Evolutionary conservation across 2,888 invertebrate genomes (phyloP).

Genomic region (Diarsia dahlii): DNA sequence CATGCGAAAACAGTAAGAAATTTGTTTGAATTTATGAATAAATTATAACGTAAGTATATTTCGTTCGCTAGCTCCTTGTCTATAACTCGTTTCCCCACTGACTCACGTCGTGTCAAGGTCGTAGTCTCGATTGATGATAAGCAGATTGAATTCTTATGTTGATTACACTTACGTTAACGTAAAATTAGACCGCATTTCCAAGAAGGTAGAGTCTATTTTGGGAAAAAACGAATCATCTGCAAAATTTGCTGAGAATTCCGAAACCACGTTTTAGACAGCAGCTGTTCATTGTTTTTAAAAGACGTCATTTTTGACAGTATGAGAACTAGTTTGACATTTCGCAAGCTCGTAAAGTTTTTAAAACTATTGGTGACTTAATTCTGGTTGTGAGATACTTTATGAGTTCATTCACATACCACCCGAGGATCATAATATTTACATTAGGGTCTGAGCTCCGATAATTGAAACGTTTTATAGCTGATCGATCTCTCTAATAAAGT

Average conservation of each 20-base stretch:
- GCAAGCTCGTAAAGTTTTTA: conserved; percentile 39
- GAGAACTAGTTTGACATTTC: conserved; percentile 29
- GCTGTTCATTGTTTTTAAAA: conserved; percentile 9
- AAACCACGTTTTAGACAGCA: conserved; percentile 15
- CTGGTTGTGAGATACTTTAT: conserved; percentile 25
- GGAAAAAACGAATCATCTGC: not conserved
- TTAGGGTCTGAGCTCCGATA: conserved; percentile 23
- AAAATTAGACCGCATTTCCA: conserved; percentile 33
- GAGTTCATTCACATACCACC: conserved; percentile 45
- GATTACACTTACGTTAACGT: conserved; percentile 31
- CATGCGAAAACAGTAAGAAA: not conserved
- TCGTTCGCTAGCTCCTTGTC: conserved; percentile 38
- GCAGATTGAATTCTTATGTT: conserved; percentile 69
- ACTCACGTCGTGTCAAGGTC: conserved; percentile 81
- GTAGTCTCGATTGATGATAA: conserved; percentile 76
- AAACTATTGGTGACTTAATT: conserved; percentile 23
- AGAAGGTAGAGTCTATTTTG: conserved; percentile 26
- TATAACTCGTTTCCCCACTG: conserved; percentile 54
- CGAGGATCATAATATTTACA: conserved; percentile 45
- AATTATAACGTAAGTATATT: conserved; percentile 2
- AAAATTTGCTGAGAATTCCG: not conserved
- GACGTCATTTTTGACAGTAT: conserved; percentile 8
- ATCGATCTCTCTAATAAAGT: conserved; percentile 16
- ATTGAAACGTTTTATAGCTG: conserved; percentile 48
- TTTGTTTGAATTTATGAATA: not conserved